Conservation (phyloP, 2,888 invertebrate genomes). For the Napeogenes inachia region DNA sequence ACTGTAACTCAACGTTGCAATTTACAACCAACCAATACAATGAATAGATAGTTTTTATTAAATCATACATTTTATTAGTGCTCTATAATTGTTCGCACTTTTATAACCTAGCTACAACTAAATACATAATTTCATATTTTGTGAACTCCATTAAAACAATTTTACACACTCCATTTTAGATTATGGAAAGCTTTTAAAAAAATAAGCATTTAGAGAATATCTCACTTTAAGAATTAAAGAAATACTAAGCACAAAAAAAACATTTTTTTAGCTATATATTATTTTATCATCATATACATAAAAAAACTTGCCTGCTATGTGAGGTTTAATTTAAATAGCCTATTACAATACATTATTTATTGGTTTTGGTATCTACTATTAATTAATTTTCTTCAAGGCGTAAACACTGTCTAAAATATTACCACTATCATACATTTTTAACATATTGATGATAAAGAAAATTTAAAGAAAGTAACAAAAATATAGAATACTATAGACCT, state of each 20-base stretch:
- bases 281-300: too few species aligned
- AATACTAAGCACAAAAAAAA: background rate
- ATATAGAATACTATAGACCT: conserved; percentile 4
- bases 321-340: too few species aligned
- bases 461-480: conserved; percentile 6
- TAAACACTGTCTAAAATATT: background rate
- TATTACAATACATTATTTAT: too few species aligned
- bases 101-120: conserved; percentile 18
- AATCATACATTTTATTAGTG: conserved; percentile 20
- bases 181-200: background rate
- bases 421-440: background rate
- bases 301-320: too few species aligned
- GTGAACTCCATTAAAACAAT: conserved; percentile 19
- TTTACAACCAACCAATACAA: conserved; percentile 35
- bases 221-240: background rate
- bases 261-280: too few species aligned
- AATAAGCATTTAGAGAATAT: background rate
- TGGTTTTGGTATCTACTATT: background rate
- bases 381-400: background rate
- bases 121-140: conserved; percentile 20
- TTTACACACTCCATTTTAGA: conserved; percentile 1
- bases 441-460: background rate
- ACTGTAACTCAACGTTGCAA: conserved; percentile 51
- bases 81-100: conserved; percentile 16
- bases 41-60: conserved; percentile 33